Percentiles rank a stretch among this genome's conserved stretches.
These are phyloP conservation scores for Pogonocichla stellata DNA, from an alignment of 2,113 vertebrate species.

Conservation along the genomic window DNA sequence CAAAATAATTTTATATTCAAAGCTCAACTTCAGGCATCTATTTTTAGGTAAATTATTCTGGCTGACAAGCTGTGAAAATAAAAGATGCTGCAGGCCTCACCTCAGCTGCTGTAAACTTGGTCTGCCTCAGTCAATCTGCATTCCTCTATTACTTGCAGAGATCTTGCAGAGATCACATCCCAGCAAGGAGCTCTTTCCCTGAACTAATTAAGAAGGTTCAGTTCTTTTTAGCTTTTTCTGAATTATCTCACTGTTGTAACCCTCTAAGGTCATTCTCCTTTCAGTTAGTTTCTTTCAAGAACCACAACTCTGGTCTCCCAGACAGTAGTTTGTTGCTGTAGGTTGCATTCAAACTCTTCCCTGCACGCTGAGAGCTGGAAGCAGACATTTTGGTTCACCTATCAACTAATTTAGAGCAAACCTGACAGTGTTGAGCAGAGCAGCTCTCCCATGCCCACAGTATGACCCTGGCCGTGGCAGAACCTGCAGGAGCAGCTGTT, in stretches of 20 bases:
- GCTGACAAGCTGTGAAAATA: slow-evolving; percentile 28
- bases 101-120: not conserved
- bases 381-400: not conserved
- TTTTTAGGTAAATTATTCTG: slow-evolving; percentile 52
- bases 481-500: not conserved
- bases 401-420: not conserved
- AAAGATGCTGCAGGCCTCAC: slow-evolving; percentile 35
- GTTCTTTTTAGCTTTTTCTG: not conserved
- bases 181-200: not conserved
- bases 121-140: not conserved
- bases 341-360: not conserved
- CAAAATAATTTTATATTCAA: slow-evolving; percentile 5
- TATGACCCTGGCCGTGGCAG: rapidly evolving
- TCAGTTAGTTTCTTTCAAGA: not conserved
- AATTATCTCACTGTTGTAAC: not conserved
- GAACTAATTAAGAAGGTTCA: not conserved
- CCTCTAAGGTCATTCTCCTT: not conserved
- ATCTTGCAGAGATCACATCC: not conserved
- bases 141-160: not conserved
- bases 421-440: not conserved
- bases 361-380: not conserved
- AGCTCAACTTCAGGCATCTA: slow-evolving; percentile 4
- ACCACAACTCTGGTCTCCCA: not conserved
- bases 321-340: not conserved
- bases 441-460: not conserved